Percentiles rank a stretch among this genome's conserved stretches.
phyloP scores from a whole-genome alignment of 2,888 invertebrate genomes.

The Drosophila melanosoma region DNA sequence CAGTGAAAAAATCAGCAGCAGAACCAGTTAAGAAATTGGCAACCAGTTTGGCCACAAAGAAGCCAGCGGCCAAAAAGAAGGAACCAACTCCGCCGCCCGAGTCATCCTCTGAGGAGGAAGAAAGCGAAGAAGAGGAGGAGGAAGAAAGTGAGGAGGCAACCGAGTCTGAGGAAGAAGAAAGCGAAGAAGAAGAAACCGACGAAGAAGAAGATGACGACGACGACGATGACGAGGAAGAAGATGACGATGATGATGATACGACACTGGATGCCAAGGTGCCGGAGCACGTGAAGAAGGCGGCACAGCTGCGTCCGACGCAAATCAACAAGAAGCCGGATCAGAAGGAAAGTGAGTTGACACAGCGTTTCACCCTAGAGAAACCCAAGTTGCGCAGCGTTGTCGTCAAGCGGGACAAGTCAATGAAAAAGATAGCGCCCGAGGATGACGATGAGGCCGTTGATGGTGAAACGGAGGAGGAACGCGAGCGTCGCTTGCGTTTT shows the following conservation, averaged over 20 bases:
- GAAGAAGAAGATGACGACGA: slow-evolving; percentile 66
- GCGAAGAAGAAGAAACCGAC: slow-evolving; percentile 58
- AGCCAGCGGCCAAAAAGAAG: slow-evolving; percentile 77
- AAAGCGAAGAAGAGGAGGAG: slow-evolving; percentile 63
- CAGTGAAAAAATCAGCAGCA: slow-evolving; percentile 61
- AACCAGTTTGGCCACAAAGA: slow-evolving; percentile 43
- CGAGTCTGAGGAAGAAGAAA: slow-evolving; percentile 66
- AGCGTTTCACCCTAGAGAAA: slow-evolving; percentile 84
- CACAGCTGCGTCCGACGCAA: slow-evolving; percentile 70
- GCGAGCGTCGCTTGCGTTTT: slow-evolving; percentile 82
- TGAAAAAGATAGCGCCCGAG: slow-evolving; percentile 81
- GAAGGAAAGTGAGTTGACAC: slow-evolving; percentile 83
- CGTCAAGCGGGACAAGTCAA: slow-evolving; percentile 83
- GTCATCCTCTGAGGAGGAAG: slow-evolving; percentile 73
- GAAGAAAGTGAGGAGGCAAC: slow-evolving; percentile 71
- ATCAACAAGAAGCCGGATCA: slow-evolving; percentile 73
- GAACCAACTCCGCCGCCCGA: slow-evolving; percentile 81
- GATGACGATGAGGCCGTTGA: slow-evolving; percentile 82
- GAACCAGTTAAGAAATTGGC: slow-evolving; percentile 56
- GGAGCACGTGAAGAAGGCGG: slow-evolving; percentile 70
- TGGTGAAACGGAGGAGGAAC: slow-evolving; percentile 83
- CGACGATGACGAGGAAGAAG: slow-evolving; percentile 60
- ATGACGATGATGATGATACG: slow-evolving; percentile 61
- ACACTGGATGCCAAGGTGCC: slow-evolving; percentile 69
- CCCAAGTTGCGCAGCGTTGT: slow-evolving; percentile 83